Evolutionary conservation across 2,113 vertebrate genomes (phyloP), one percentile per base, ranked within the genome.

Genomic region (Micromys minutus): DNA sequence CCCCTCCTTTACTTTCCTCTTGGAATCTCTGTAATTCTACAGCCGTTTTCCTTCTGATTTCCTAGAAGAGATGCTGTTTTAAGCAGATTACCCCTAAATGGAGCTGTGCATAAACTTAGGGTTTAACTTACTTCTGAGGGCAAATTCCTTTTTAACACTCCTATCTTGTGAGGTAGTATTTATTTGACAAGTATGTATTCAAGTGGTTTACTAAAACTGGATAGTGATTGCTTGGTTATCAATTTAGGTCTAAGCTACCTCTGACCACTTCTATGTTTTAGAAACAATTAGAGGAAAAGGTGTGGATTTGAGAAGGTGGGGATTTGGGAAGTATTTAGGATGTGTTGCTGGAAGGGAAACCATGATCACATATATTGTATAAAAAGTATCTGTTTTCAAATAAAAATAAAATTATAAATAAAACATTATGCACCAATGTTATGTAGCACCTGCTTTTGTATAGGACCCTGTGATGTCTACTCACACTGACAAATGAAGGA

Each of bases 51-150:
- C 65, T 81, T 92, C 89, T 74, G 47, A 57, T 90, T 95, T 93
- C 92, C 74, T 94, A 50, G 74, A 93, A 96, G 85, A 89, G 79
- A 50, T 29, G 13, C 3, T 87, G 90, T 81, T 75, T 39, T 95
- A 92, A 95, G 84, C 13, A 92, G 85, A 94, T 94, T 87, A 91
- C 3, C 36, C 79, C 59, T 3, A 85, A 90, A 85, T 0, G 21
- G 17, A 39, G 52, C n/a, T 91, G 9, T 77, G 63, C 17, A 63
- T 79, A 63, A 95, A 42, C 34, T 36, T 5, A 76, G 72, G 29
- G 31, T 29, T 96, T 87, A 89, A 63, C 42, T 88, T 75, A 80
- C 61, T 91, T 77, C 59, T 29, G 1, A 77, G 36, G 55, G 7
- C 31, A 85, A 52, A 84, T 91, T 75, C 87, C 94, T 96, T 95